Evolutionary conservation across 2,888 invertebrate species (phyloP).

Genomic region (Oscheius onirici): DNA sequence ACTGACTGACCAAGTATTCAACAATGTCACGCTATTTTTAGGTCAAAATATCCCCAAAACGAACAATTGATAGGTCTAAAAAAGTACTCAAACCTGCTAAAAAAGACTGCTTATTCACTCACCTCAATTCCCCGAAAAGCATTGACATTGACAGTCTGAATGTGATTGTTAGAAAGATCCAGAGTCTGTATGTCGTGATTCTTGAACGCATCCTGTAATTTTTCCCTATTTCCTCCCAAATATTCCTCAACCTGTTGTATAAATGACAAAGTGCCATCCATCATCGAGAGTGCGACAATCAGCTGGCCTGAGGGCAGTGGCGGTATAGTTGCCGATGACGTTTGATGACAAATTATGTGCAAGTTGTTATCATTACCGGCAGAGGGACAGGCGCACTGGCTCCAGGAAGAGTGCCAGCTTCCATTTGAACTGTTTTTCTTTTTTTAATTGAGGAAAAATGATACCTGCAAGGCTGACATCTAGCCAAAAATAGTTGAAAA

Average conservation of each 20-base stretch:
- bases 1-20: no score
- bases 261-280: constrained; percentile 55
- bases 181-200: constrained; percentile 64
- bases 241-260: constrained; percentile 37
- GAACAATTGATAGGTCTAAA: no score
- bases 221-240: background rate
- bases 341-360: constrained; percentile 55
- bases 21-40: no score
- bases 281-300: constrained; percentile 57
- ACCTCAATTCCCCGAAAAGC: constrained; percentile 71
- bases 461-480: background rate
- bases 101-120: no score
- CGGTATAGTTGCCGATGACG: constrained; percentile 50
- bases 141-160: constrained; percentile 70
- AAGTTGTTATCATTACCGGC: constrained; percentile 42
- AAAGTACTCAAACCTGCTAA: no score
- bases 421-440: background rate
- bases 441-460: background rate
- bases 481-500: background rate
- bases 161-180: constrained; percentile 66
- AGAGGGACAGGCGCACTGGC: constrained; percentile 48
- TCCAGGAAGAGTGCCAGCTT: constrained; percentile 35
- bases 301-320: constrained; percentile 43
- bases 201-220: constrained; percentile 65
- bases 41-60: no score